These are phyloP conservation scores for Actinia tenebrosa DNA, from an alignment of 64 coral and sea anemone genomes.

Conservation along the genomic window DNA sequence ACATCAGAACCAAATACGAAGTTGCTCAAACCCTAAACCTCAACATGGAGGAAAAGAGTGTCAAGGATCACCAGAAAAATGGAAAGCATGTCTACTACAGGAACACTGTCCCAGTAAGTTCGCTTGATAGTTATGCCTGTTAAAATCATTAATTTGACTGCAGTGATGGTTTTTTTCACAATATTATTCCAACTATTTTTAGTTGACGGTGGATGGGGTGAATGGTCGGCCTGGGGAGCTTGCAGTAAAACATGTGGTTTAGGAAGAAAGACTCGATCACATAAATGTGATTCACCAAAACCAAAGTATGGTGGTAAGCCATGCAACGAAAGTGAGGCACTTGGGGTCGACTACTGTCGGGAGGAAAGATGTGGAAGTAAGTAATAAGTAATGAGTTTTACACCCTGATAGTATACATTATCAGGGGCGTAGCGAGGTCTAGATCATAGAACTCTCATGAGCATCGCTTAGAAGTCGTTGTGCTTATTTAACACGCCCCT, in stretches of 20 bases:
- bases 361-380: slow-evolving; percentile 16
- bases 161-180: no score
- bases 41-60: slow-evolving; percentile 30
- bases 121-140: no score
- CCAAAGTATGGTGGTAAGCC: slow-evolving; percentile 40
- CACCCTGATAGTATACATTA: no score
- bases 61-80: slow-evolving; percentile 3
- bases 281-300: slow-evolving; percentile 29
- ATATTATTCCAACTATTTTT: neutral
- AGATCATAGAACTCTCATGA: no score
- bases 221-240: slow-evolving; percentile 21
- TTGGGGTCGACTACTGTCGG: slow-evolving; percentile 6
- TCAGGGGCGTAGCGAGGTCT: no score
- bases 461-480: no score
- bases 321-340: neutral
- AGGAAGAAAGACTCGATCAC: slow-evolving; percentile 37
- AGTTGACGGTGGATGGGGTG: slow-evolving; percentile 57
- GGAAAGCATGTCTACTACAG: neutral
- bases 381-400: neutral
- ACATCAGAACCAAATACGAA: neutral
- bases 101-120: slow-evolving; percentile 39
- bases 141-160: no score
- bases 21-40: slow-evolving; percentile 36
- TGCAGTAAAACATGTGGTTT: slow-evolving; percentile 39
- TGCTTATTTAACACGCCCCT: no score